Evolutionary conservation across 1,140 invertebrate species (phyloP), one percentile per base, ranked within the genome.

Genomic region (Drosophila lacteicornis): DNA sequence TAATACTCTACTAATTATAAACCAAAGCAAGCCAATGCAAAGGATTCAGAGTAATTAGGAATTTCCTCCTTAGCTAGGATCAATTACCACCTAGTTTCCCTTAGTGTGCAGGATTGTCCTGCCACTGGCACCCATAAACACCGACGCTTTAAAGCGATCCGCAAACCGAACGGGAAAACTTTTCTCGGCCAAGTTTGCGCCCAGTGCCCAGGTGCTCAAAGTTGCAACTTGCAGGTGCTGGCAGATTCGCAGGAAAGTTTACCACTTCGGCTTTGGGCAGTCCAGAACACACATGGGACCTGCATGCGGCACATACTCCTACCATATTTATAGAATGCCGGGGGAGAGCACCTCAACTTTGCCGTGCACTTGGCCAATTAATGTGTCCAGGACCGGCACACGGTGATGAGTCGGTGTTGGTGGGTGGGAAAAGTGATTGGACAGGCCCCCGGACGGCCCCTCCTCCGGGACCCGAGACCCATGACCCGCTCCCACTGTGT

Each of bases 311-410:
- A 71, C 46, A 55, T 30, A 46, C 22, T 66, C 63, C 51, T 36
- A 36, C 33, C 50, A 73, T 73, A 73, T 73, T 73, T 73, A 59
- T 73, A 51, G 51, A 73, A 45, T 38, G 17, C 66, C 15, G 40
- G 5, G 36, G 19, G 47, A 67, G 61, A 68, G 47, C 47, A 36
- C 60, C 68, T 46, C 59, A 59, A 60, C 57, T 79, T 71, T 65
- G 30, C 55, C 49, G 50, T 49, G 59, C 42, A 69, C 49, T 70
- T 68, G 65, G 77, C 84, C 84, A 83, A 83, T 86, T 87, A 87
- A 80, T 83, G 76, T 88, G 84, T 83, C 80, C 69, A 80, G 60
- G 19, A 51, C 60, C 38, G 9, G 19, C 42, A 12, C 7, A 46
- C 49, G 65, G 46, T 79, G 75, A 73, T 66, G 71, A 60, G 36